Evolutionary conservation across 2,113 vertebrate species (phyloP).

Genomic region (Vidua chalybeata): DNA sequence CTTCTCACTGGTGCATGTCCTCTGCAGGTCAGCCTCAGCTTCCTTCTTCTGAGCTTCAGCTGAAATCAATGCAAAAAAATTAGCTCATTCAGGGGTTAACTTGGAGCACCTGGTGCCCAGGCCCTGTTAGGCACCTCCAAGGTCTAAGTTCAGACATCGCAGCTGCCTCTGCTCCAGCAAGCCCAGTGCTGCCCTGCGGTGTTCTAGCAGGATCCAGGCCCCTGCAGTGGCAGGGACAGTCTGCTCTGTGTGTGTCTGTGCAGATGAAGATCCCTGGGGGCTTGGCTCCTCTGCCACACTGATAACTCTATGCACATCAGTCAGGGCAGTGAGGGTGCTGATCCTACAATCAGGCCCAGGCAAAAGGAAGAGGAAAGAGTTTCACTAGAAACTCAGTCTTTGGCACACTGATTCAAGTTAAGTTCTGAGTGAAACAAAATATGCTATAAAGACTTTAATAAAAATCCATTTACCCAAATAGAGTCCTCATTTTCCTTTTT

Average conservation of each 20-base stretch:
- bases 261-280: neutral
- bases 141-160: fast-evolving
- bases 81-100: neutral
- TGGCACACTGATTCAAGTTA: neutral
- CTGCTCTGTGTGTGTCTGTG: neutral
- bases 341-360: neutral
- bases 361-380: neutral
- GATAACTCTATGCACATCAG: fast-evolving
- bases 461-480: slow-evolving; percentile 42
- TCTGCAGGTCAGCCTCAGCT: neutral
- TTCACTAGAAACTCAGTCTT: neutral
- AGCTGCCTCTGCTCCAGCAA: neutral
- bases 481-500: neutral
- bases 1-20: fast-evolving
- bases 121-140: fast-evolving
- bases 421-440: slow-evolving; percentile 1
- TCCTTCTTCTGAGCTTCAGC: neutral
- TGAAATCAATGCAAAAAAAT: neutral
- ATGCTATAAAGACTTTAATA: slow-evolving; percentile 17
- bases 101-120: neutral
- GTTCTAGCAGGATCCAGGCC: neutral
- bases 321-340: fast-evolving
- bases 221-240: neutral
- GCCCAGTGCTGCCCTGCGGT: neutral
- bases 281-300: neutral